Conservation (phyloP, 2,888 invertebrate genomes). For the Andrena hattorfiana region DNA sequence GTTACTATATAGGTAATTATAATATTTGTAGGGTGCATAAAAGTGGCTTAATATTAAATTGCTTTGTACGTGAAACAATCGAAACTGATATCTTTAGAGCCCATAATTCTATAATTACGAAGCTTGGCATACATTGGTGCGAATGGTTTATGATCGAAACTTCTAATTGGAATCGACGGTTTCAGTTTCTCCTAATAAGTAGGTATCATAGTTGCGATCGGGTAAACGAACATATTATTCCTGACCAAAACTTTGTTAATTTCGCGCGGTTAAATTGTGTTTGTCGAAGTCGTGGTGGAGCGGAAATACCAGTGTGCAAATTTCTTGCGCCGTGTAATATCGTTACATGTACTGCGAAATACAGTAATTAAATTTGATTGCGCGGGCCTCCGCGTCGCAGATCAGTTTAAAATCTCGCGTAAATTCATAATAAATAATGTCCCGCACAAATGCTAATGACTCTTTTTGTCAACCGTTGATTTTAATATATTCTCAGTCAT, state of each 20-base stretch:
- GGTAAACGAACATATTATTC: conserved; percentile 26
- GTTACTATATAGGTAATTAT: background rate
- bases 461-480: background rate
- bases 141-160: background rate
- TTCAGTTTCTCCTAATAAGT: conserved; percentile 18
- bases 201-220: conserved; percentile 25
- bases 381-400: background rate
- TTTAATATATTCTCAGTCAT: conserved; percentile 2
- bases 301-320: conserved; percentile 49
- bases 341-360: conserved; percentile 40
- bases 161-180: background rate
- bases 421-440: conserved; percentile 17
- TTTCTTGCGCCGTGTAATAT: conserved; percentile 42
- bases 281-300: conserved; percentile 52
- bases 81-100: background rate
- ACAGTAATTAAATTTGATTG: conserved; percentile 57
- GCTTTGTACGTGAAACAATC: background rate
- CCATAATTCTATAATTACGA: background rate
- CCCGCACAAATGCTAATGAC: background rate
- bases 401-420: conserved; percentile 41
- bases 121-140: background rate
- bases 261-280: conserved; percentile 47
- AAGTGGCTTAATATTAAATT: background rate
- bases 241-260: conserved; percentile 49
- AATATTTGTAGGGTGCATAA: no score